Evolutionary conservation across 23 tunicate genomes (phyloP).

Genomic region (Halocynthia roretzi): DNA sequence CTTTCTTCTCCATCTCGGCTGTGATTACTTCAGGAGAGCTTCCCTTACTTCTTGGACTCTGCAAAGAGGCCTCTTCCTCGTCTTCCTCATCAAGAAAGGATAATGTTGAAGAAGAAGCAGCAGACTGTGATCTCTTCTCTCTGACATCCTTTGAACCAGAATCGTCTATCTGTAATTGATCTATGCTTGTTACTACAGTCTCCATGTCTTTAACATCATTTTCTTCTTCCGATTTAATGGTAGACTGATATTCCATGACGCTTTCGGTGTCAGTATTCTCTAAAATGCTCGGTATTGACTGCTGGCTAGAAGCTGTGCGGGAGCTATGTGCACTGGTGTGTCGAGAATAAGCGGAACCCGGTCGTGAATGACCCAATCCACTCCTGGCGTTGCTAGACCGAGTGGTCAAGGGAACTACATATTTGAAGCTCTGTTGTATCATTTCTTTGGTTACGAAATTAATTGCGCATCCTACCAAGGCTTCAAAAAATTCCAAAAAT

Average conservation of each 20-base stretch:
- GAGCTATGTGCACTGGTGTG: conserved; percentile 7
- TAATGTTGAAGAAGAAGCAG: conserved; percentile 6
- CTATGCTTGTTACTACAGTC: background rate
- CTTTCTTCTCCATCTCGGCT: conserved; percentile 13
- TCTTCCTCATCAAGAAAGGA: conserved; percentile 18
- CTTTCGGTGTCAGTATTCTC: background rate
- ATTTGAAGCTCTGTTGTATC: background rate
- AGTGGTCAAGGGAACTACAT: background rate
- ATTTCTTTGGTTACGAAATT: conserved; percentile 14
- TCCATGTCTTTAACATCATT: conserved; percentile 1
- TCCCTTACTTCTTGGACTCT: conserved; percentile 4
- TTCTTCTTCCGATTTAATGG: conserved; percentile 2
- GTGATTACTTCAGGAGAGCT: conserved; percentile 22
- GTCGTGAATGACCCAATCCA: conserved; percentile 23
- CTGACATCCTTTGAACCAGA: background rate
- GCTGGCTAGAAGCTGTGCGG: conserved; percentile 5
- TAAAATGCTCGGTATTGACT: conserved; percentile 11
- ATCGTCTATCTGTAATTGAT: conserved; percentile 1
- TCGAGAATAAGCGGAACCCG: conserved; percentile 17
- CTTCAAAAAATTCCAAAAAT: conserved; percentile 93
- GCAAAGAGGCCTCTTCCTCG: background rate
- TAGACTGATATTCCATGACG: background rate
- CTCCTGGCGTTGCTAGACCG: conserved; percentile 10
- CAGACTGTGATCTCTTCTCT: background rate
- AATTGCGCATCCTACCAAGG: conserved; percentile 69